Evolutionary conservation across 2,888 invertebrate genomes (phyloP).

Genomic region (Punctoribates punctum): DNA sequence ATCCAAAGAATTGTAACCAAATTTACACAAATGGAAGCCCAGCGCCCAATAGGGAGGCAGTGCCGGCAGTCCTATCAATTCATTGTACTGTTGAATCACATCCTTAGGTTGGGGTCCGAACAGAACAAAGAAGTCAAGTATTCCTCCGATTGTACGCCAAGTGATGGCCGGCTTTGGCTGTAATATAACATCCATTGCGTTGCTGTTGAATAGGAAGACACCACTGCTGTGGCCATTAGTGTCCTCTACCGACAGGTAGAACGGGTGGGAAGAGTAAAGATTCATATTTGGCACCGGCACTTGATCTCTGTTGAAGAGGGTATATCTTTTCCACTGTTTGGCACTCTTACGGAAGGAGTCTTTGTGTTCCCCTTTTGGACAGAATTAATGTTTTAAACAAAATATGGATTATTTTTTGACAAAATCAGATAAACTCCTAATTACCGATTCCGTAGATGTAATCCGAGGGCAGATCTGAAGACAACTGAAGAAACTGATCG

Average conservation of each 20-base stretch:
- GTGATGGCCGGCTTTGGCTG: slow-evolving; percentile 72
- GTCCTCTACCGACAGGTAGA: slow-evolving; percentile 50
- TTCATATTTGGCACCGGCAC: slow-evolving; percentile 37
- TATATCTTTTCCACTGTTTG: slow-evolving; percentile 11
- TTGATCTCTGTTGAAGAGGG: slow-evolving; percentile 42
- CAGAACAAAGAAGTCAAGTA: slow-evolving; percentile 73
- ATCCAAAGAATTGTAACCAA: slow-evolving; percentile 64
- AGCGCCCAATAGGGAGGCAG: slow-evolving; percentile 84
- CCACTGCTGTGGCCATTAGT: slow-evolving; percentile 59
- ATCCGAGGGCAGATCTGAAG: slow-evolving; percentile 30
- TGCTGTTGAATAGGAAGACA: slow-evolving; percentile 74
- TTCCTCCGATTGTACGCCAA: slow-evolving; percentile 74
- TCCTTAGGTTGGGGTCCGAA: slow-evolving; percentile 67
- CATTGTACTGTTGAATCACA: slow-evolving; percentile 59
- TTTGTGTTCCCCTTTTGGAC: slow-evolving; percentile 41
- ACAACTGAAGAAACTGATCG: slow-evolving; percentile 43
- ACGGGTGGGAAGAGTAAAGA: slow-evolving; percentile 37
- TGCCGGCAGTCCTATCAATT: slow-evolving; percentile 68
- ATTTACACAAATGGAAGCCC: slow-evolving; percentile 74
- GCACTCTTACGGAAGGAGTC: slow-evolving; percentile 38
- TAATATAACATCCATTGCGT: slow-evolving; percentile 70
- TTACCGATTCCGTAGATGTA: slow-evolving; percentile 54
- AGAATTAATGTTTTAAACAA: not conserved
- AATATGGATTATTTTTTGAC: not conserved
- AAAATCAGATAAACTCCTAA: not conserved